Base-by-base conservation (phyloP, 2,113 vertebrate genomes). In the Myrmophylax atrothorax region DNA sequence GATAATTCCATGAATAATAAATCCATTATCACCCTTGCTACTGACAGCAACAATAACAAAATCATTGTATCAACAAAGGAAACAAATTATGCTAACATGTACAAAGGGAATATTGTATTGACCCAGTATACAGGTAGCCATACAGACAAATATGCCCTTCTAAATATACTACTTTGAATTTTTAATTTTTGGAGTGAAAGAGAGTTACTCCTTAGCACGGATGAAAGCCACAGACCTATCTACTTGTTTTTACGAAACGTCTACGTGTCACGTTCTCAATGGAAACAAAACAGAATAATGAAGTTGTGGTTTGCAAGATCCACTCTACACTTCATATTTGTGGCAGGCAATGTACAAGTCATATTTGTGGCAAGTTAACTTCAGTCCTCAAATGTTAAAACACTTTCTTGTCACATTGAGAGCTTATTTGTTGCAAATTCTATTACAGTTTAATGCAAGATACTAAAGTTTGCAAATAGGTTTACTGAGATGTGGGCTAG, bases 1-100 rank as follows among this genome's bases (percentile, higher is more conserved):
- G 89, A 96, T 92, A 94, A 86, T 95, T 96, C 93, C 81, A 87
- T 80, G 84, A 93, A 92, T 94, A 97, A 92, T 75, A 96, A 90
- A 92, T 93, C 83, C 67, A 87, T 94, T 92, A 90, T 91, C 95
- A 94, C 82, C 70, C 90, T 72, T 87, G 69, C 72, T 92, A 75
- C 79, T 94, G 94, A 94, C 87, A 95, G 73, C 68, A 96, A 93
- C 84, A 94, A 90, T 91, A 96, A 75, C 56, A 84, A 93, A 97
- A 91, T 87, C 92, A 83, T 92, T 93, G 73, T 87, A 94, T 96
- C 84, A 94, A 70, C 93, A 96, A 96, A 96, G 62, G 64, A 94
- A 96, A 90, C 84, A 96, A 97, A 93, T 63, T 35, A 66, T 87
- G 31, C 67, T 91, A 91, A 77, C 66, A 38, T 1, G 0, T 81